phyloP scores from a whole-genome alignment of 2,888 invertebrate species.

The Drosophila leonis region DNA sequence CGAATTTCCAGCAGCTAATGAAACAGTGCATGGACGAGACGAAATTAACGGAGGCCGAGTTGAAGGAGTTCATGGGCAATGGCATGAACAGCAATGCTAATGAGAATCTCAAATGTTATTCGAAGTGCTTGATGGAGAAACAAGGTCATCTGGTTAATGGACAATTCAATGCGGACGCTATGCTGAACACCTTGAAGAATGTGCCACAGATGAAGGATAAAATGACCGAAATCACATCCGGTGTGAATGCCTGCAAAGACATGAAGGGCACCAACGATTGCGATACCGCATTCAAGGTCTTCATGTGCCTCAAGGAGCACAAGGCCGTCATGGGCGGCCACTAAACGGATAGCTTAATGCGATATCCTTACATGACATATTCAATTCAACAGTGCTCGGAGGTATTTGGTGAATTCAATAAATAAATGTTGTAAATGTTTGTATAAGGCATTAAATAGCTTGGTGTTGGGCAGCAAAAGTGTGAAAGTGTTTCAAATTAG shows the following conservation, averaged over 20 bases:
- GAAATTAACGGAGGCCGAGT: constrained; percentile 59
- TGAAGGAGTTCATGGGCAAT: constrained; percentile 57
- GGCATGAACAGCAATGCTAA: constrained; percentile 59
- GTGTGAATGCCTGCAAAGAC: constrained; percentile 71
- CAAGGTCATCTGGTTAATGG: constrained; percentile 76
- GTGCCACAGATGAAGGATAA: constrained; percentile 65
- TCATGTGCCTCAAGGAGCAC: constrained; percentile 74
- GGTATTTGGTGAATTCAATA: constrained; percentile 25
- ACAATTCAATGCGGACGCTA: constrained; percentile 61
- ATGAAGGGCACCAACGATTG: constrained; percentile 77
- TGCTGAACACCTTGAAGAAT: constrained; percentile 50
- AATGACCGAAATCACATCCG: constrained; percentile 63
- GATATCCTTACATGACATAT: not conserved
- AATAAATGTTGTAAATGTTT: constrained; percentile 33
- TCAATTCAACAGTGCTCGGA: not conserved
- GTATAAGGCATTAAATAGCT: constrained; percentile 34
- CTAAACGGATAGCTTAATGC: not conserved
- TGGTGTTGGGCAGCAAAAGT: constrained; percentile 9
- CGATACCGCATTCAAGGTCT: constrained; percentile 80
- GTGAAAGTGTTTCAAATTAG: not conserved
- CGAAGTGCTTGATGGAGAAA: constrained; percentile 81
- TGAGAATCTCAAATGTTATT: constrained; percentile 77
- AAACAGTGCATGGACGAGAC: constrained; percentile 68
- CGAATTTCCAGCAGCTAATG: constrained; percentile 65
- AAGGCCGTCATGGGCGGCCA: constrained; percentile 46